Evolutionary conservation across 2,797 vertebrate species (phyloP).

Genomic region (Distichodus sexfasciatus): DNA sequence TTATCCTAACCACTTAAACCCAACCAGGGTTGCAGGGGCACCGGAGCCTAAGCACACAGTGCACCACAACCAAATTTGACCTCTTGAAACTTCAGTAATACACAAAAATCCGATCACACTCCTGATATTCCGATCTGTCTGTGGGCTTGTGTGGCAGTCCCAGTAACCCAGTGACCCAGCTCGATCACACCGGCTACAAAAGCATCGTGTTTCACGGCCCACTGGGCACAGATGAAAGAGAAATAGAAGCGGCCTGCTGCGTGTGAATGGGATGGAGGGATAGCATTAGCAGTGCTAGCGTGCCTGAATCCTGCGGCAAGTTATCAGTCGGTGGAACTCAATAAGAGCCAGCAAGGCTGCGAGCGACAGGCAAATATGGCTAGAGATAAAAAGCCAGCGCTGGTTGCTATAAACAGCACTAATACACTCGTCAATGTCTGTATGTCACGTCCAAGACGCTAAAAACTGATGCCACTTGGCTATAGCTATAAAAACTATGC

Average conservation of each 20-base stretch:
- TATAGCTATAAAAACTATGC: background rate
- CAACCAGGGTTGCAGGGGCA: too few relatives aligned
- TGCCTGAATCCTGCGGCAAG: background rate
- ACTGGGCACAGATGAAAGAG: background rate
- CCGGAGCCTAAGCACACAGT: too few relatives aligned
- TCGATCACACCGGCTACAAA: background rate
- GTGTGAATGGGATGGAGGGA: background rate
- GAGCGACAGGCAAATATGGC: too few relatives aligned
- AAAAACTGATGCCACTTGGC: conserved; percentile 4
- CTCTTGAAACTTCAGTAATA: too few relatives aligned
- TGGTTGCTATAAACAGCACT: background rate
- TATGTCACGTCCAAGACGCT: background rate
- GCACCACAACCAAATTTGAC: too few relatives aligned
- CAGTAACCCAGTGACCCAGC: background rate
- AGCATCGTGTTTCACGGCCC: conserved; percentile 2
- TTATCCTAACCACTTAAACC: too few relatives aligned
- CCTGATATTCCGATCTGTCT: too few relatives aligned
- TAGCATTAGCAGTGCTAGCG: background rate
- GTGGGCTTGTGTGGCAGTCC: too few relatives aligned
- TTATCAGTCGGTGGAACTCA: background rate
- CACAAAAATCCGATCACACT: too few relatives aligned
- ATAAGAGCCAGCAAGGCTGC: background rate
- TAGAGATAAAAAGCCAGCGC: background rate
- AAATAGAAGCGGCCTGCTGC: background rate
- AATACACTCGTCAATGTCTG: background rate